Evolutionary conservation across 2,113 vertebrate species (phyloP).

Genomic region (Sinocyclocheilus rhinocerous): DNA sequence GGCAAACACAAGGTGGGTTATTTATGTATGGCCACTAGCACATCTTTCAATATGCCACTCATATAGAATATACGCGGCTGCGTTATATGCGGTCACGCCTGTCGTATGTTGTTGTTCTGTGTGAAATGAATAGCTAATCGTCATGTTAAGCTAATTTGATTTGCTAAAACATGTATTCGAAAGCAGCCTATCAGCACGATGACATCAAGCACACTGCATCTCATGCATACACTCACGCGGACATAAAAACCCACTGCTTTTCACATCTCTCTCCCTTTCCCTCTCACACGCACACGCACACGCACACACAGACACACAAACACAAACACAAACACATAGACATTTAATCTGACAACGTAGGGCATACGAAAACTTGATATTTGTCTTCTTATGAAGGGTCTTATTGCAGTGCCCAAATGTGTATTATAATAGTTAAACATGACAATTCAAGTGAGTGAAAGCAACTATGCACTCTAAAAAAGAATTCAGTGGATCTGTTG

Average conservation of each 20-base stretch:
- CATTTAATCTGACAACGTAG: neutral
- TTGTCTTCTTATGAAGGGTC: neutral
- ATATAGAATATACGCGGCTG: neutral
- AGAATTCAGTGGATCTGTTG: no score
- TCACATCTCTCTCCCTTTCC: neutral
- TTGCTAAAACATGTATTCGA: constrained; percentile 8
- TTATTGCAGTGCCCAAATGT: neutral
- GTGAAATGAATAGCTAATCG: neutral
- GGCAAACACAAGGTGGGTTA: constrained; percentile 70
- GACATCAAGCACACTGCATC: constrained; percentile 43
- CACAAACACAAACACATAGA: no score
- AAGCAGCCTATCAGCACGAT: constrained; percentile 11
- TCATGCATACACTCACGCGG: constrained; percentile 25
- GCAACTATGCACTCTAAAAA: no score
- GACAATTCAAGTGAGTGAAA: neutral
- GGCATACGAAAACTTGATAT: neutral
- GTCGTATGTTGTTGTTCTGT: constrained; percentile 61
- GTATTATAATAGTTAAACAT: neutral
- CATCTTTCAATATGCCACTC: neutral
- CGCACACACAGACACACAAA: neutral
- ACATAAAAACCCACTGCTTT: neutral
- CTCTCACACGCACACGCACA: neutral
- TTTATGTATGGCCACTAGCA: constrained; percentile 14
- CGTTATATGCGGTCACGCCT: constrained; percentile 68
- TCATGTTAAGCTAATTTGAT: constrained; percentile 15